Base-by-base conservation (phyloP, 1,140 invertebrate genomes). In the Drosophila simulans region DNA sequence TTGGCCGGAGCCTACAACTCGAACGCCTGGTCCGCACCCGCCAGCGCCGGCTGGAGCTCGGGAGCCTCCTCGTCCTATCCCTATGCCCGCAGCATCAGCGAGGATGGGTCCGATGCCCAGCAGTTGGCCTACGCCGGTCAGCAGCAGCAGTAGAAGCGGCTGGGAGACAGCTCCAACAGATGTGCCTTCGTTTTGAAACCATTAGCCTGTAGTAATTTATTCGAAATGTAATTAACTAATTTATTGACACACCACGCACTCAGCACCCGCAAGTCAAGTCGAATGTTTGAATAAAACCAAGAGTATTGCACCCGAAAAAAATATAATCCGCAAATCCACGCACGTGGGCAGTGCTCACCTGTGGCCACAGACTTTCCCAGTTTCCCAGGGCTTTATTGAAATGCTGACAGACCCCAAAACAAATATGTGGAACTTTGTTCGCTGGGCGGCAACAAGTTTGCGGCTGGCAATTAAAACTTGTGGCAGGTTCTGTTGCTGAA, bases 81-180 rank as follows among this genome's bases (percentile, higher is more conserved):
- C 3, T 95, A 95, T 92, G 94, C 95, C 0, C 93, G 93, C 64
- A 94, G 94, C 72, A 80, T 86, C 31, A 56, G 20, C n/a, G 64
- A 31, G 7, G 31, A 85, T 0, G 96, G 95, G 25, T 20, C 45
- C 90, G 93, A 93, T 43, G 94, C 93, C 20, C 94, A 95, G 65
- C 65, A 80, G 65, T 51, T 77, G 72, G 82, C 82, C 48, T 86
- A 86, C 43, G 57, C 82, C 25, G 83, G 75, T 0, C 84, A 88
- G 49, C 58, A 82, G 64, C 80, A 70, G 40, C 43, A 73, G 66
- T 39, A 68, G 52, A 43, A 84, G 56, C 34, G 52, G 37, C 70
- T 54, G 52, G 64, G 31, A 59, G 35, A 43, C 17, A 37, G 73
- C 72, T 60, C 51, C 62, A 59, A 22, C 46, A 43, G 64, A 84